phyloP scores from a whole-genome alignment of 2,797 vertebrate genomes.

The Hemibagrus guttatus region DNA sequence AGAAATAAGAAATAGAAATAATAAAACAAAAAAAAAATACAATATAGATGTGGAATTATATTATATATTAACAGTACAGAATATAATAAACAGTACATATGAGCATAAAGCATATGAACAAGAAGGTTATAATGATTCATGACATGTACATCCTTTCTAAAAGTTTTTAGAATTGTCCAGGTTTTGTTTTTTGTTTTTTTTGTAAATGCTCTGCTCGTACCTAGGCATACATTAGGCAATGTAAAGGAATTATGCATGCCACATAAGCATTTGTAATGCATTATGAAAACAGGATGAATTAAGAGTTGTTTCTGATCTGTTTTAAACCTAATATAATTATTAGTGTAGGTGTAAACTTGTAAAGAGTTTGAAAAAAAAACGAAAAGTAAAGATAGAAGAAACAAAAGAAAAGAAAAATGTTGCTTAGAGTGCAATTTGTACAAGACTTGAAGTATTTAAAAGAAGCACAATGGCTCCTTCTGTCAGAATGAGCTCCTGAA shows the following conservation, averaged over 20 bases:
- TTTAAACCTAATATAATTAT: not conserved
- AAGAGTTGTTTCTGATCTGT: not conserved
- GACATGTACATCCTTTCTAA: no score
- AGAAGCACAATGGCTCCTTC: conserved; percentile 7
- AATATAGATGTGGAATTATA: no score
- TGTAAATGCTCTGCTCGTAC: not conserved
- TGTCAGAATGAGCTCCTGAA: not conserved
- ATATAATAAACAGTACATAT: no score
- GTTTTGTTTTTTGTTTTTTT: not conserved
- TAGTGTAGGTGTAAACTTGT: conserved; percentile 21
- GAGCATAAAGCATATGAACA: no score
- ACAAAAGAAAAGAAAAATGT: not conserved
- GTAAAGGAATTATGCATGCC: not conserved
- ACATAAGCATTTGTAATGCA: not conserved
- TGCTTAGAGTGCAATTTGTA: not conserved
- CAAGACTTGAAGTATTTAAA: not conserved
- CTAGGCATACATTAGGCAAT: not conserved
- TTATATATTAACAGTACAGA: no score
- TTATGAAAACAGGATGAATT: conserved; percentile 21
- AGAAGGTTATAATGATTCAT: no score
- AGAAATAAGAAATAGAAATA: no score
- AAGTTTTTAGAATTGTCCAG: not conserved
- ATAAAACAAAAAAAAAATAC: no score
- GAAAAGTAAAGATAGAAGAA: no score
- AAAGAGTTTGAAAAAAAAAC: not conserved